Evolutionary conservation across 35 echinoderm and acorn worm genomes (phyloP), one percentile per base, ranked within the genome.

Genomic region (Diadema setosum): DNA sequence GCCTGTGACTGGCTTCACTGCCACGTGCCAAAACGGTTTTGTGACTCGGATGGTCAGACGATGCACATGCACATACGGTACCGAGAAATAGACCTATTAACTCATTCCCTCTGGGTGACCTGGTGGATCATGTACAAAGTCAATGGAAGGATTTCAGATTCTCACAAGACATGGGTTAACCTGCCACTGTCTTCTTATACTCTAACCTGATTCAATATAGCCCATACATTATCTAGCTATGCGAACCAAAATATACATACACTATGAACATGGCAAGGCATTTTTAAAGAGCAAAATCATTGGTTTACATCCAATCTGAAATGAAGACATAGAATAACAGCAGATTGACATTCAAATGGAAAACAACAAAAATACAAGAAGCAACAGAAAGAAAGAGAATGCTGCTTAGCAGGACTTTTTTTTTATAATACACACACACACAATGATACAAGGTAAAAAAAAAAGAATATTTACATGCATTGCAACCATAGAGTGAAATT

Each of bases 251-350:
- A 67, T 67, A 67, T 67, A 67, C 63, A 67, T 33, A 67, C 37
- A 67, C 63, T 67, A 33, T 67, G 37, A 67, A 67, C 63, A 67
- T 67, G 63, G 63, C 63, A 67, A 67, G 63, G 63, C 63, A 67
- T 67, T 67, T n/a, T 67, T 67, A 67, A 33, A 67, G 27, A 67
- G 37, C 63, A 67, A 67, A 67, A 67, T 32, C 27, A 67, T 67
- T 67, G 37, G 37, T 33, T 32, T 18, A 34, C 37, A 67, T 5
- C 63, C 37, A 67, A 34, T 32, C 37, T 34, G 37, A n/a, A n/a
- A n/a, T n/a, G n/a, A 65, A 65, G 26, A 65, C 25, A 31, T 34
- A 67, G 30, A 29, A 67, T 67, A 33, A 67, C 1, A 32, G 12
- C 30, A 67, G 63, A 67, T 33, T 67, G 63, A n/a, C n/a, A n/a